Percentiles rank a stretch among this genome's conserved stretches.
These are phyloP conservation scores for Cuculus canorus DNA, from an alignment of 2,797 vertebrate species.

Conservation along the genomic window DNA sequence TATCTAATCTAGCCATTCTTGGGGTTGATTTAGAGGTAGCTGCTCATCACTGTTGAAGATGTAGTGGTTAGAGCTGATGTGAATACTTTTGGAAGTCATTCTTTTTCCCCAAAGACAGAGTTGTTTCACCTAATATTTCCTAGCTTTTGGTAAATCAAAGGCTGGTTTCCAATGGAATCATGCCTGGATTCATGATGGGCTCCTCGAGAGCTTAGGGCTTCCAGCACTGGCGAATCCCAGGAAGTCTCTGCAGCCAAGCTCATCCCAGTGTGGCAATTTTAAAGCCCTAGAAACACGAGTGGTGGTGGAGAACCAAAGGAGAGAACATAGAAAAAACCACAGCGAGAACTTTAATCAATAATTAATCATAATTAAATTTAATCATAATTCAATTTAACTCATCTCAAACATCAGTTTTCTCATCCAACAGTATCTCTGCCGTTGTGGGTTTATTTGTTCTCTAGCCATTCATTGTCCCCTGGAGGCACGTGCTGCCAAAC, in stretches of 20 bases:
- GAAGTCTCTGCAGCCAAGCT: background rate
- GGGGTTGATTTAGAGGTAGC: constrained; percentile 3
- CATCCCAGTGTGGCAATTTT: background rate
- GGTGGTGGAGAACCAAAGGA: background rate
- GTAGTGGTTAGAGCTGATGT: background rate
- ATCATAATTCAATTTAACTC: background rate
- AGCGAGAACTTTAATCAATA: background rate
- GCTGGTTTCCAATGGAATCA: constrained; percentile 3
- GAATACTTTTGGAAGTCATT: background rate
- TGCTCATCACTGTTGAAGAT: background rate
- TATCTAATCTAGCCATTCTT: background rate
- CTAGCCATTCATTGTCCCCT: constrained; percentile 45
- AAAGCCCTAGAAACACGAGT: background rate
- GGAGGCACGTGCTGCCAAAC: background rate
- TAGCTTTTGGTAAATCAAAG: constrained; percentile 10
- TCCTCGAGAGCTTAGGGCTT: background rate
- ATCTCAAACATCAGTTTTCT: constrained; percentile 39
- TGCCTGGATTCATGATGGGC: constrained; percentile 24
- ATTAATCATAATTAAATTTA: background rate
- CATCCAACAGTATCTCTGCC: background rate
- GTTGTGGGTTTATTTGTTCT: background rate
- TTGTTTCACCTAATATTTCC: background rate
- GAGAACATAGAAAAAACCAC: background rate
- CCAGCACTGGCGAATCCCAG: background rate
- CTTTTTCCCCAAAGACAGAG: background rate